Percentiles rank a stretch among this genome's conserved stretches.
Conservation (phyloP, 2,888 invertebrate species). For the Rhabditoides inermis region DNA sequence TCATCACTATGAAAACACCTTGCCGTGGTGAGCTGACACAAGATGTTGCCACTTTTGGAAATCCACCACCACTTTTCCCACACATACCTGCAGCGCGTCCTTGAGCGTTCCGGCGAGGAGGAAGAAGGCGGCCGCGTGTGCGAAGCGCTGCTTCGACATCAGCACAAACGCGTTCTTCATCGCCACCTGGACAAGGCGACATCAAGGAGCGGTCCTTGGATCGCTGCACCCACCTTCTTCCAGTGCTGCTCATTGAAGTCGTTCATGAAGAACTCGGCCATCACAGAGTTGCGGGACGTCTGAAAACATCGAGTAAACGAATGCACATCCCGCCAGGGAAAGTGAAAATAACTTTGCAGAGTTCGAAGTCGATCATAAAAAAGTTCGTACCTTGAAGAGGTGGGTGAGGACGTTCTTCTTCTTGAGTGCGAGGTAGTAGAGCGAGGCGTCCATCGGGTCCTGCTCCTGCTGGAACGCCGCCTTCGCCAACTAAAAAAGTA, state of each 20-base stretch:
- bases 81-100: slow-evolving; percentile 82
- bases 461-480: slow-evolving; percentile 81
- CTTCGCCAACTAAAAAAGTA: slow-evolving; percentile 66
- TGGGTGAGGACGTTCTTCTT: slow-evolving; percentile 95
- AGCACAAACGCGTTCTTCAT: slow-evolving; percentile 94
- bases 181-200: slow-evolving; percentile 58
- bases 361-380: no score
- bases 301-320: slow-evolving; percentile 62
- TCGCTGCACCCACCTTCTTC: slow-evolving; percentile 70
- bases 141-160: slow-evolving; percentile 86
- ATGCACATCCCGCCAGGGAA: no score
- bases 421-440: slow-evolving; percentile 94
- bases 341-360: neutral
- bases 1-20: neutral
- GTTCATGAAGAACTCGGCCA: slow-evolving; percentile 88
- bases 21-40: neutral
- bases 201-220: neutral
- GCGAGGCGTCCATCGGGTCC: slow-evolving; percentile 91
- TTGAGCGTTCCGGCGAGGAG: slow-evolving; percentile 82
- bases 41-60: neutral
- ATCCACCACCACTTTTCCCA: no score
- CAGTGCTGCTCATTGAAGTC: slow-evolving; percentile 86
- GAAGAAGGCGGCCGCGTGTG: slow-evolving; percentile 97
- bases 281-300: slow-evolving; percentile 77
- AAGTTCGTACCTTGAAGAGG: slow-evolving; percentile 63